Conservation (phyloP, 2,113 vertebrate genomes). For the Grammomys surdaster region DNA sequence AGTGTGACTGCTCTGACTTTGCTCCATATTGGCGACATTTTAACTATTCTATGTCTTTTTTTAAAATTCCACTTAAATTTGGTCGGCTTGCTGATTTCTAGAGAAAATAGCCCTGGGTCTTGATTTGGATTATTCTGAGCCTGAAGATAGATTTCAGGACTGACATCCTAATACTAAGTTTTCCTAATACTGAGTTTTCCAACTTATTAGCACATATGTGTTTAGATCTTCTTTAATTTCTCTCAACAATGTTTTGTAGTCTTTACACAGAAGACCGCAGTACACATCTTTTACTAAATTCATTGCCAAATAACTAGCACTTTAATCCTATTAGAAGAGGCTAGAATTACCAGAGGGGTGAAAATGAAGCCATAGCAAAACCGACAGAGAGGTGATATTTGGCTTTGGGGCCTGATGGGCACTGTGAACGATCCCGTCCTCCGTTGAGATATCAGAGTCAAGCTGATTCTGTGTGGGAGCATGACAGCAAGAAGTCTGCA, state of each 20-base stretch:
- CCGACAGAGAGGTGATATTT: background rate
- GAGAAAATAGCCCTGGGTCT: slow-evolving; percentile 5
- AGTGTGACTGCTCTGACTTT: slow-evolving; percentile 14
- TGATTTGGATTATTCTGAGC: background rate
- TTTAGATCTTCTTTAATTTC: slow-evolving; percentile 27
- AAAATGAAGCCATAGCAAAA: background rate
- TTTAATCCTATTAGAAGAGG: slow-evolving; percentile 51
- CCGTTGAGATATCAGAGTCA: background rate
- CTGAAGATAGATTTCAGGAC: background rate
- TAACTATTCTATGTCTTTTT: background rate
- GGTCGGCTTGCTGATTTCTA: background rate
- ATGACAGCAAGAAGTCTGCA: background rate
- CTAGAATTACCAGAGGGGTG: background rate
- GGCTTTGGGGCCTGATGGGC: background rate
- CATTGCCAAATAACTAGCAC: background rate
- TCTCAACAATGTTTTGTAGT: background rate
- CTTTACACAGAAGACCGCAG: background rate
- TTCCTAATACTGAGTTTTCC: background rate
- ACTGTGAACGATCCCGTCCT: background rate
- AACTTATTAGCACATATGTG: background rate
- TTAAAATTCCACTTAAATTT: slow-evolving; percentile 43
- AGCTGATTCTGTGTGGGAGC: background rate
- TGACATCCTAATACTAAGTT: background rate
- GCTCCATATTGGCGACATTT: slow-evolving; percentile 22
- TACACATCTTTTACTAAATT: slow-evolving; percentile 25